Evolutionary conservation across 2,888 invertebrate species (phyloP), one percentile per base, ranked within the genome.

Genomic region (Leptarthrus brevirostris): DNA sequence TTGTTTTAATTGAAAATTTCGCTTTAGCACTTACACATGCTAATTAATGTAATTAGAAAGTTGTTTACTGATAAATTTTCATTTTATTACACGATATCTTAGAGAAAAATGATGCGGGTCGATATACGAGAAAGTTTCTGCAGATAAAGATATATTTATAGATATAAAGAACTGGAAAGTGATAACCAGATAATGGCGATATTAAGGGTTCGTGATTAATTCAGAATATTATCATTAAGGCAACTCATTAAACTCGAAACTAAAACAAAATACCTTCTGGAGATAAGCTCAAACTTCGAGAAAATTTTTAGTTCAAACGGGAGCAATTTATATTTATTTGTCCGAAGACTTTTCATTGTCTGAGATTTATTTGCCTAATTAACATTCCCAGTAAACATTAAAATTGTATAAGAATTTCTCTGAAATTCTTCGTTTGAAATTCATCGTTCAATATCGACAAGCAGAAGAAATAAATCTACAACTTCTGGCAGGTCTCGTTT

Each of bases 1-100:
- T 54, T 8, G 22, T 22, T 70, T 70, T 36, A 71, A 54, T 71
- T 53, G 54, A 71, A 71, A 71, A 36, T 71, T 71, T 71, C 71
- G 30, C 36, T 40, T 71, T 54, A 71, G 40, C 34, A 71, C 71
- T 71, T 71, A 71, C 54, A 71, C 71, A 71, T 71, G 71, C 71
- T 71, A 71, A 71, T 71, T 71, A 71, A 71, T 54, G 53, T 53
- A 71, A 71, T 71, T 71, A 71, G 71, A 71, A 71, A 71, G 71
- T 53, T 71, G 53, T 71, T 71, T 36, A 22, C 49, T 54, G 14
- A 71, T 54, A 54, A 71, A 71, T 54, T 54, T 40, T 53, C 36
- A 71, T 54, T 71, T 71, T 54, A 8, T 12, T n/a, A 54, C 10
- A 24, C 2, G 10, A 14, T 54, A 14, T 5, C 26, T 16, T 0